Evolutionary conservation across 2,888 invertebrate species (phyloP).

Genomic region (Aquatica leii): DNA sequence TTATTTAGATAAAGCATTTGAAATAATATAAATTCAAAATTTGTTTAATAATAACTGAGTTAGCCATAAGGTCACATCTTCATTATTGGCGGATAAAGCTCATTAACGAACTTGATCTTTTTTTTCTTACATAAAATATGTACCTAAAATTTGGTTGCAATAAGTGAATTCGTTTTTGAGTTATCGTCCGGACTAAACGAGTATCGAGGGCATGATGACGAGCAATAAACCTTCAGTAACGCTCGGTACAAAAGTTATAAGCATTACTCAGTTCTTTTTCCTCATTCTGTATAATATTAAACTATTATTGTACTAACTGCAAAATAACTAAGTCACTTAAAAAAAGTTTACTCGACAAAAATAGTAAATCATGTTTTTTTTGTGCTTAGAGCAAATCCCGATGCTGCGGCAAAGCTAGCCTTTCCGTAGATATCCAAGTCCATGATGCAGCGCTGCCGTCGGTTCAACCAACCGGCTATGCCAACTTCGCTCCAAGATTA

Average conservation of each 20-base stretch:
- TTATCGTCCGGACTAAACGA: no score
- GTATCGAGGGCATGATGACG: background rate
- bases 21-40: background rate
- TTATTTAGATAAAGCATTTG: no score
- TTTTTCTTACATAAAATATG: background rate
- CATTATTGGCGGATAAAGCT: background rate
- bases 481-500: background rate
- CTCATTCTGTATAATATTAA: no score
- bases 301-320: background rate
- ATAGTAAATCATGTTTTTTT: background rate
- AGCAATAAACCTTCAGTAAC: background rate
- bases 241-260: no score
- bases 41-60: background rate
- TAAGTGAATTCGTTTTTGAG: no score
- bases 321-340: no score
- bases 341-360: no score
- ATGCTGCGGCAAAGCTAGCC: constrained; percentile 2
- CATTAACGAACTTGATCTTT: background rate
- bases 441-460: background rate
- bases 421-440: constrained; percentile 1
- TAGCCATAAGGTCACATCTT: background rate
- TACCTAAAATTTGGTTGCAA: background rate
- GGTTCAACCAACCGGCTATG: background rate
- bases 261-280: no score
- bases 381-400: background rate